Evolutionary conservation across 2,113 vertebrate genomes (phyloP).

Genomic region (Urocitellus parryii): DNA sequence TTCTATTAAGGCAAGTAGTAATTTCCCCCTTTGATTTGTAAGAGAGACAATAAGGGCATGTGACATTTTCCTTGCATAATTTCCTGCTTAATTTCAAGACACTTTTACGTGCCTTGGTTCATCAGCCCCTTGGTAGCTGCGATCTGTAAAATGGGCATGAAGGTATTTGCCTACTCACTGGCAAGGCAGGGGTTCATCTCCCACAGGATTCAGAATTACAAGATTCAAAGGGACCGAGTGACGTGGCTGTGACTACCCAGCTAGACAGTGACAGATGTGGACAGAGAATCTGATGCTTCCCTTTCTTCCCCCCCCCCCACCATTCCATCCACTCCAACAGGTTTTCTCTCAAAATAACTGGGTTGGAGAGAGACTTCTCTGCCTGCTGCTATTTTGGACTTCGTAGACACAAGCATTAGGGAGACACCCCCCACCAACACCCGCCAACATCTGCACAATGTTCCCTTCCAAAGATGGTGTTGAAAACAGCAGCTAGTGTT

Average conservation of each 20-base stretch:
- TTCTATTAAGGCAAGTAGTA: conserved; percentile 29
- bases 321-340: conserved; percentile 29
- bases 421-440: conserved; percentile 69
- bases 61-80: background rate
- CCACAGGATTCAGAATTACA: background rate
- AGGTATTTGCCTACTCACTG: background rate
- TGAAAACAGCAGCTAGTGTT: conserved; percentile 72
- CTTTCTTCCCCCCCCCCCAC: background rate
- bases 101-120: background rate
- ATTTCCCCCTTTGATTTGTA: background rate
- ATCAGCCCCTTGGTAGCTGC: background rate
- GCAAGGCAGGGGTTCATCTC: background rate
- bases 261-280: background rate
- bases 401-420: conserved; percentile 52
- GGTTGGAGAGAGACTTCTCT: conserved; percentile 53
- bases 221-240: background rate
- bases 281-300: background rate
- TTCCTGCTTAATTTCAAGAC: background rate
- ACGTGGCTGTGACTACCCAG: background rate
- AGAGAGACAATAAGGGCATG: background rate
- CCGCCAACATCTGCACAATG: conserved; percentile 41
- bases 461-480: conserved; percentile 58
- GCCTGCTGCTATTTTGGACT: conserved; percentile 69
- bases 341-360: conserved; percentile 66
- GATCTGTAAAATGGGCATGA: conserved; percentile 6